Evolutionary conservation across 2,113 vertebrate genomes (phyloP).

Genomic region (Raja brachyura): DNA sequence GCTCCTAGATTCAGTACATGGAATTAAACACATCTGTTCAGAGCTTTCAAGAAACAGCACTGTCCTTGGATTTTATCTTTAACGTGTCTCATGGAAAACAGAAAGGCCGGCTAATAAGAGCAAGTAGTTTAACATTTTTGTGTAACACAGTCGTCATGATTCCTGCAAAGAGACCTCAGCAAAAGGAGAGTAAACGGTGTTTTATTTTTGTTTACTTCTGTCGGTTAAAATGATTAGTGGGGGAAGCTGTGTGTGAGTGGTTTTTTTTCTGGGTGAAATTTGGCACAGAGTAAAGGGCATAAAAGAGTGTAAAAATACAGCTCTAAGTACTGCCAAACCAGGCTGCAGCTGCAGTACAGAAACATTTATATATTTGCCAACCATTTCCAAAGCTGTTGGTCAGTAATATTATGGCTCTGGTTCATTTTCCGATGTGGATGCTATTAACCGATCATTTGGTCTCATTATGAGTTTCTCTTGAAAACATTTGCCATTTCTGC

Average conservation of each 20-base stretch:
- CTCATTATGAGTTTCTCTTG: background rate
- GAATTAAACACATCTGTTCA: background rate
- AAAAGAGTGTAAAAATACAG: constrained; percentile 28
- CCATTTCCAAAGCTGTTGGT: background rate
- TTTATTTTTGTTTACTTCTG: constrained; percentile 12
- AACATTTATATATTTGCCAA: constrained; percentile 18
- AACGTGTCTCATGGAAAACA: background rate
- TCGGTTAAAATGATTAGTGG: background rate
- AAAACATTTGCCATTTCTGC: background rate
- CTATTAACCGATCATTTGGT: background rate
- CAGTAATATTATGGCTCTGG: background rate
- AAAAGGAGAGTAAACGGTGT: background rate
- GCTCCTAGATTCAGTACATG: background rate
- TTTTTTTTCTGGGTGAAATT: background rate
- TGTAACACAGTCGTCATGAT: background rate
- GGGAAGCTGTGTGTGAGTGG: background rate
- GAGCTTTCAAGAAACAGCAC: background rate
- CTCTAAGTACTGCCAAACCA: constrained; percentile 1
- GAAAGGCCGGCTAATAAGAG: background rate
- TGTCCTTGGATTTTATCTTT: background rate
- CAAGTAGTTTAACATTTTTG: background rate
- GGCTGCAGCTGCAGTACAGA: background rate
- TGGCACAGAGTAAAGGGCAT: constrained; percentile 11
- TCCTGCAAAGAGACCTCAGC: background rate
- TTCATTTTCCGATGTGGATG: constrained; percentile 3